phyloP scores from a whole-genome alignment of 2,888 invertebrate genomes.

The Timema cristinae region DNA sequence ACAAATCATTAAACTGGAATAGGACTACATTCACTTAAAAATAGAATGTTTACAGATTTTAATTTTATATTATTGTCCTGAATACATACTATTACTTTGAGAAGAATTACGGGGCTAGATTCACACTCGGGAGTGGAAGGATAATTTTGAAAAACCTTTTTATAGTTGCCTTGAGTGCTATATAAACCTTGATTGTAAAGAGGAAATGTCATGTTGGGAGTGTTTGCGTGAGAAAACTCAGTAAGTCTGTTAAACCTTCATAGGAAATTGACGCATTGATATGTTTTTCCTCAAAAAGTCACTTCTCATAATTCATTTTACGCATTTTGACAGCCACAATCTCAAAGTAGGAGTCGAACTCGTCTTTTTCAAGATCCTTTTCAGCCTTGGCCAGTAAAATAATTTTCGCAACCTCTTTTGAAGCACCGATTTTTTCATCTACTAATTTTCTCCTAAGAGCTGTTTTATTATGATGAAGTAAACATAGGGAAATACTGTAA shows the following conservation, averaged over 20 bases:
- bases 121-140: too few species aligned
- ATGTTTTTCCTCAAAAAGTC: neutral
- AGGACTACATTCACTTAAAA: too few species aligned
- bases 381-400: neutral
- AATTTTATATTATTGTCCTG: too few species aligned
- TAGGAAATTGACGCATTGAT: neutral
- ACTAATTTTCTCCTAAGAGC: neutral
- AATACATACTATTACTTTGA: too few species aligned
- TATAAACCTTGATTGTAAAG: too few species aligned
- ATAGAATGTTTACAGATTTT: too few species aligned
- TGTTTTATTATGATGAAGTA: neutral
- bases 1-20: too few species aligned
- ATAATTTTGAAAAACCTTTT: too few species aligned
- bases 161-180: too few species aligned
- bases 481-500: neutral
- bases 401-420: neutral
- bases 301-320: neutral
- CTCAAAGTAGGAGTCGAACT: neutral
- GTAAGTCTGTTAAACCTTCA: neutral
- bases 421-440: neutral
- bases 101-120: too few species aligned
- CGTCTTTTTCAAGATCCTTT: neutral
- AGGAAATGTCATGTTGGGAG: too few species aligned
- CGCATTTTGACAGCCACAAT: neutral
- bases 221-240: too few species aligned